Conservation (phyloP, 2,797 vertebrate genomes). For the Simalia tracyae region DNA sequence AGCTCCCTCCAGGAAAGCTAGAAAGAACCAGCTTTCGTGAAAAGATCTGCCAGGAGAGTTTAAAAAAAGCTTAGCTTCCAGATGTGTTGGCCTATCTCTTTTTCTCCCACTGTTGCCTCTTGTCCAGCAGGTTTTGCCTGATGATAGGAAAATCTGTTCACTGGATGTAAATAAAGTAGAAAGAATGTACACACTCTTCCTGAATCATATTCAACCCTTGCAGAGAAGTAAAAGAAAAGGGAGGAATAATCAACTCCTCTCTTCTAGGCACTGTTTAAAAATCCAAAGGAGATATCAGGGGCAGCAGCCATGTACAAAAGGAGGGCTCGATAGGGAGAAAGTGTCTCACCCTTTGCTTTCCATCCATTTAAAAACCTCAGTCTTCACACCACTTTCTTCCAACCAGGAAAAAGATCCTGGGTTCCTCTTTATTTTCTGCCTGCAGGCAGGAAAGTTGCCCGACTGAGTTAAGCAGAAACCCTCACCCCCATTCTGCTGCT, state of each 20-base stretch:
- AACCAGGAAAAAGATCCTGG: not conserved
- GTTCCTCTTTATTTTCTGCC: not conserved
- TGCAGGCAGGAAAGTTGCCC: not conserved
- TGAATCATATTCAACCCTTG: not conserved
- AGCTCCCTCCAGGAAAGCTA: not conserved
- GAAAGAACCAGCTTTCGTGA: not conserved
- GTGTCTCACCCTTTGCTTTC: too few species aligned
- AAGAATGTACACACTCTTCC: not conserved
- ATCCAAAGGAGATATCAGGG: not conserved
- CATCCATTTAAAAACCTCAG: not conserved
- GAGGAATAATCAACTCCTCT: not conserved
- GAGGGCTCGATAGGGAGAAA: not conserved
- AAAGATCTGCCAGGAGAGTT: not conserved
- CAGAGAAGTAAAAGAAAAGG: too few species aligned
- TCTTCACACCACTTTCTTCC: too few species aligned
- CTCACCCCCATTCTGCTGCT: too few species aligned
- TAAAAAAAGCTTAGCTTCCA: not conserved
- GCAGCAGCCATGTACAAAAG: not conserved
- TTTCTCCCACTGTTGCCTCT: not conserved
- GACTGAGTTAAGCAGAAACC: too few species aligned
- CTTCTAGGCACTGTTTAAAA: not conserved
- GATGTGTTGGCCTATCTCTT: not conserved
- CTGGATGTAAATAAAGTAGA: not conserved
- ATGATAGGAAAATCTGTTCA: not conserved
- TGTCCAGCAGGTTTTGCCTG: not conserved